Base-by-base conservation (phyloP, 2,797 vertebrate species). In the Leptatherina wallacei region DNA sequence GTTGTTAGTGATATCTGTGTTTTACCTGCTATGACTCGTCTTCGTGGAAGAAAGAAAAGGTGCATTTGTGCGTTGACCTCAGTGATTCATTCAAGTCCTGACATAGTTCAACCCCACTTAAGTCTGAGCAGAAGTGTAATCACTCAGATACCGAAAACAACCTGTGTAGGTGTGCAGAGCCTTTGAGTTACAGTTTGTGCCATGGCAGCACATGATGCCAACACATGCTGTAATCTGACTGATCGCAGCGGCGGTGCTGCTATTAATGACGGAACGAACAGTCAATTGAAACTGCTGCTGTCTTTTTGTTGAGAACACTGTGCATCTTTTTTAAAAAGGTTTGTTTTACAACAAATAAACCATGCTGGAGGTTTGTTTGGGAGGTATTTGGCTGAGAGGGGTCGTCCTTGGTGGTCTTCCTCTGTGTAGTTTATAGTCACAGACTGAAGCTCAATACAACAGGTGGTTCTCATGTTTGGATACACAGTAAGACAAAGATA, bases 391-490 rank as follows among this genome's bases (percentile, higher is more conserved):
- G 55, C 68, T 68, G 74, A 65, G 59, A 59, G 30, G 59, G 47
- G 57, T 66, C 14, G 0, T 81, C 77, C 71, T 71, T 65, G 55
- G 72, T 81, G 69, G 69, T 80, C 74, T 78, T 78, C 71, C 77
- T 83, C 85, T 62, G 75, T 80, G 69, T 54, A 87, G 86, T 90
- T 90, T 89, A 79, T 69, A 24, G 55, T 71, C 71, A 60, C 79
- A 70, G 63, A 70, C 27, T 40, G 35, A 67, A 75, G 38, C 38
- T 30, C 29, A 72, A 61, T 56, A 65, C 63, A 85, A 56, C 64
- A 64, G 70, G 60, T 71, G 72, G 67, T 47, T 68, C 66, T 63
- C 47, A 75, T 18, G 63, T 65, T 69, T 70, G 63, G 30, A 80
- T 5, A 30, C 27, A 64, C 70, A 52, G 20, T 14, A 69, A 59